These are phyloP conservation scores for Tortricodes alternella DNA, from an alignment of 2,888 invertebrate genomes.

Conservation along the genomic window DNA sequence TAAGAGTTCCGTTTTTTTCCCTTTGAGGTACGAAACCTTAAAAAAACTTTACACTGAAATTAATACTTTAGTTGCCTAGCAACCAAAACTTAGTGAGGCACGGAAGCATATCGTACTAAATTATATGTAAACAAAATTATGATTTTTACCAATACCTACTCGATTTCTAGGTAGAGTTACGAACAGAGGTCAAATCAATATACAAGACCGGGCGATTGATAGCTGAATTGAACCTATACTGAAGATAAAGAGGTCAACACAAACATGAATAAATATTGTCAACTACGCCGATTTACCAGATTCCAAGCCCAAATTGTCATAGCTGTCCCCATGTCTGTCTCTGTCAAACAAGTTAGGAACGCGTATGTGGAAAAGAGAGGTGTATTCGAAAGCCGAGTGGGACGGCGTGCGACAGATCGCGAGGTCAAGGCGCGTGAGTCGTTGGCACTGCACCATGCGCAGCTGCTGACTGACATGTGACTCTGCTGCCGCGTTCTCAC, in stretches of 20 bases:
- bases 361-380: constrained; percentile 28
- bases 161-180: no score
- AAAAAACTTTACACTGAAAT: no score
- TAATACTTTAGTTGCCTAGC: no score
- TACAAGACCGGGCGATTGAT: background rate
- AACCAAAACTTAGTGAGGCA: no score
- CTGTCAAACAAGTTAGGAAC: constrained; percentile 30
- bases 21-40: no score
- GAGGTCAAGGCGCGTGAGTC: constrained; percentile 73
- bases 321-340: constrained; percentile 39
- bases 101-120: no score
- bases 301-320: constrained; percentile 26
- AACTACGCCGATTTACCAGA: constrained; percentile 36
- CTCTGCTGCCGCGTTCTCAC: constrained; percentile 34
- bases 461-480: constrained; percentile 48
- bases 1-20: no score
- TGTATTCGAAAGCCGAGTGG: constrained; percentile 44
- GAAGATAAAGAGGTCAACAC: constrained; percentile 4
- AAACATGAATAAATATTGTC: constrained; percentile 4
- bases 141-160: no score
- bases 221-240: constrained; percentile 1
- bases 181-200: background rate
- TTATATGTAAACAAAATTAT: no score
- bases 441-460: constrained; percentile 64
- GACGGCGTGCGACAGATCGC: constrained; percentile 49